Percentiles rank a stretch among this genome's conserved stretches.
Conservation (phyloP, 2,797 vertebrate species). For the Anas acuta region DNA sequence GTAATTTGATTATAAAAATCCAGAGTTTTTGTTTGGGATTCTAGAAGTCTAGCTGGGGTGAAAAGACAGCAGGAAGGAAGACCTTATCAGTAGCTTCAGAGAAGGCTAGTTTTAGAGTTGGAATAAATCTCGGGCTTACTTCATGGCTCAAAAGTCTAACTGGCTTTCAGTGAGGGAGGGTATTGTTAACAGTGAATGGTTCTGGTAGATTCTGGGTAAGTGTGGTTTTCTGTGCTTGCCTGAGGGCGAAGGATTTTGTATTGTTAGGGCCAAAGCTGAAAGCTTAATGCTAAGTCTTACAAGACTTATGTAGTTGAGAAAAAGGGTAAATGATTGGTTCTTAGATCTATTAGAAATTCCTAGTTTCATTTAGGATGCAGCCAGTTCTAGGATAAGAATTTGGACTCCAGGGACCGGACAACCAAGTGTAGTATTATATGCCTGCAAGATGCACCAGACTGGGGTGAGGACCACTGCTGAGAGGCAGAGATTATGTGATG, state of each 20-base stretch:
- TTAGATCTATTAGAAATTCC: neutral
- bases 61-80: neutral
- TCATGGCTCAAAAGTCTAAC: constrained; percentile 27
- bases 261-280: neutral
- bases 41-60: neutral
- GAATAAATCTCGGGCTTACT: constrained; percentile 45
- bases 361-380: neutral
- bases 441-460: neutral
- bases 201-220: constrained; percentile 9
- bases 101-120: constrained; percentile 21
- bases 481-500: neutral
- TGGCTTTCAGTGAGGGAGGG: constrained; percentile 1
- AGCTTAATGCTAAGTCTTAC: neutral
- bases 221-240: neutral
- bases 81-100: neutral
- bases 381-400: neutral
- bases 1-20: neutral
- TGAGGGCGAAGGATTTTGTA: neutral
- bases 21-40: neutral
- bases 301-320: neutral
- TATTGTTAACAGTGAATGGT: constrained; percentile 7
- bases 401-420: neutral
- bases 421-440: neutral
- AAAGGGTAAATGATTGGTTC: neutral
- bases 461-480: neutral